Evolutionary conservation across 1,140 invertebrate genomes (phyloP), one percentile per base, ranked within the genome.

Genomic region (Antheraea pernyi): DNA sequence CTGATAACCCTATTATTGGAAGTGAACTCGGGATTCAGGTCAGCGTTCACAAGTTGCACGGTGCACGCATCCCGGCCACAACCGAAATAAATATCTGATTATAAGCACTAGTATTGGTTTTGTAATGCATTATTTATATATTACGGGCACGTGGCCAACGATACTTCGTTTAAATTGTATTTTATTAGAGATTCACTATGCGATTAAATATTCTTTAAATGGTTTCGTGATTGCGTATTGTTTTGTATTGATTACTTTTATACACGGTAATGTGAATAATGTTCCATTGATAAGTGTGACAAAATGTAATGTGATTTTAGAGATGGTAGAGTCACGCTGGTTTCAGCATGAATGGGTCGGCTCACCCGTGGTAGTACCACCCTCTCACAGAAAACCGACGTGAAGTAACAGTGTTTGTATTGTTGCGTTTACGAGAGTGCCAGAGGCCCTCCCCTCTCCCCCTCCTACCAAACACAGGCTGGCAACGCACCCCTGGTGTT

Each of bases 1-100:
- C 5, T 53, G 60, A 22, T 13, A 61, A 53, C 46, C 46, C 46
- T 53, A 53, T 53, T 53, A n/a, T 53, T 53, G 10, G 46, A 16
- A 16, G 69, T 79, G 74, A 80, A 78, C 78, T 70, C 71, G 65
- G 67, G 75, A 82, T 82, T 76, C 75, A 74, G 82, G 83, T 83
- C 83, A 79, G 67, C 76, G 75, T 76, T 72, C 76, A 69, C 73
- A 63, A 68, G 72, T 63, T 72, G 73, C 70, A 70, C 59, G 63
- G 64, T 59, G 62, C 72, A 59, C 60, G 72, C 68, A 67, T 30
- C 46, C 66, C 22, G 66, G 53, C 59, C 37, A 66, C 37, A 67
- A 72, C 63, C 67, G 46, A 75, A 67, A 73, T 70, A 70, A 74
- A 68, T 64, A 13, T 48, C 13, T 53, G 46, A 53, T 53, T 53